Evolutionary conservation across 2,113 vertebrate species (phyloP).

Genomic region (Neoarius graeffei): DNA sequence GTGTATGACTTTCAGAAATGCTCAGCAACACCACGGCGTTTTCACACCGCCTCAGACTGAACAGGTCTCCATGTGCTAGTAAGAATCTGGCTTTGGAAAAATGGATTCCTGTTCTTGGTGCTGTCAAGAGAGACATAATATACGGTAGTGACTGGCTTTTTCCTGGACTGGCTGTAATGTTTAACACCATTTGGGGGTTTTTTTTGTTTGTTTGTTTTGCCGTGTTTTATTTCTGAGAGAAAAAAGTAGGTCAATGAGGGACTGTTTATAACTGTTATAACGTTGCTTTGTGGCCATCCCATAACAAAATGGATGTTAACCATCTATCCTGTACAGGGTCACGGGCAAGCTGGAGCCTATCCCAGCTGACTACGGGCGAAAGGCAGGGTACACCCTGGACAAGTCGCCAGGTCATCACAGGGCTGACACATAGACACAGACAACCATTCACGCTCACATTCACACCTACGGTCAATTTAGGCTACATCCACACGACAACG

Average conservation of each 20-base stretch:
- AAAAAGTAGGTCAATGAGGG: background rate
- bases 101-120: constrained; percentile 22
- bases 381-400: too few species aligned
- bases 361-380: too few species aligned
- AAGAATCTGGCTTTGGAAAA: constrained; percentile 15
- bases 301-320: background rate
- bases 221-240: background rate
- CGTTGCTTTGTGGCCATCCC: background rate
- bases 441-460: too few species aligned
- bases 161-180: constrained; percentile 51
- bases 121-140: constrained; percentile 10
- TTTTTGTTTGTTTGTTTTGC: constrained; percentile 29
- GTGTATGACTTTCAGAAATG: constrained; percentile 13
- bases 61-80: background rate
- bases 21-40: background rate
- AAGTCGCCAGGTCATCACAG: too few species aligned
- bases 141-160: constrained; percentile 53
- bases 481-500: too few species aligned
- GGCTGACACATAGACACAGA: too few species aligned
- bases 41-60: background rate
- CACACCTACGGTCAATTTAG: too few species aligned
- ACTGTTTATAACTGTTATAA: background rate
- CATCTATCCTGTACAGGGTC: too few species aligned
- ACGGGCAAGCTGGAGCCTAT: too few species aligned
- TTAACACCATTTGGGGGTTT: background rate